Base-by-base conservation (phyloP, 2,797 vertebrate genomes). In the Anniella stebbinsi region DNA sequence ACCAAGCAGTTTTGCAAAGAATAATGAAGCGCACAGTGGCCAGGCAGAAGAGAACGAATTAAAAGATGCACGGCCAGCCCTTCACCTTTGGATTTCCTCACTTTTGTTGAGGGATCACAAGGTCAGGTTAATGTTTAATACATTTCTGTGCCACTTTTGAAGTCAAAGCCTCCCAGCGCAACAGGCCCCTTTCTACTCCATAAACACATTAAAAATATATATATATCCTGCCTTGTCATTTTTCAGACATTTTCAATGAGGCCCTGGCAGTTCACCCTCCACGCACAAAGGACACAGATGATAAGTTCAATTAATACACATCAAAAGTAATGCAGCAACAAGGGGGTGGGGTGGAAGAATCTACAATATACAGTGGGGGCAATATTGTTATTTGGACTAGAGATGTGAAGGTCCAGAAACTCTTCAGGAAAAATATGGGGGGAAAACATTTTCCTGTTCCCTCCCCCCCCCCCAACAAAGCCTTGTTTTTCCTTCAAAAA, bases 11-110 rank as follows among this genome's bases (percentile, higher is more conserved):
- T 8, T 0, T 28, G 0, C 1, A 13, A 9, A 33, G 5, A 1
- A 25, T 78, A 92, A 69, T 30, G 73, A 86, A 88, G 78, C 17
- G 78, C 67, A 3, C 4, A 63, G 41, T 1, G 41, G 54, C 18
- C 23, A 41, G 8, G 73, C n/a, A 72, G 33, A 91, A 51, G 0
- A 11, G 36, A 80, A 82, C 69, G 73, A 87, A 87, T n/a, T 67
- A 91, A 88, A 67, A 91, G 57, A 13, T 86, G 86, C 13, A 9
- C 57, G 80, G 80, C 18, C 88, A 90, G 80, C 9, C 90, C 92
- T 91, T 77, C 77, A 91, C 57, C 85, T 3, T 87, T 41, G 38
- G 88, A 91, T 90, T 93, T 94, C 89, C 75, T 94, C 2, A 1
- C 66, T 93, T 87, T 87, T 93, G 93, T 78, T 94, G 87, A 78